phyloP scores from a whole-genome alignment of 2,113 vertebrate species.

The Equus quagga region DNA sequence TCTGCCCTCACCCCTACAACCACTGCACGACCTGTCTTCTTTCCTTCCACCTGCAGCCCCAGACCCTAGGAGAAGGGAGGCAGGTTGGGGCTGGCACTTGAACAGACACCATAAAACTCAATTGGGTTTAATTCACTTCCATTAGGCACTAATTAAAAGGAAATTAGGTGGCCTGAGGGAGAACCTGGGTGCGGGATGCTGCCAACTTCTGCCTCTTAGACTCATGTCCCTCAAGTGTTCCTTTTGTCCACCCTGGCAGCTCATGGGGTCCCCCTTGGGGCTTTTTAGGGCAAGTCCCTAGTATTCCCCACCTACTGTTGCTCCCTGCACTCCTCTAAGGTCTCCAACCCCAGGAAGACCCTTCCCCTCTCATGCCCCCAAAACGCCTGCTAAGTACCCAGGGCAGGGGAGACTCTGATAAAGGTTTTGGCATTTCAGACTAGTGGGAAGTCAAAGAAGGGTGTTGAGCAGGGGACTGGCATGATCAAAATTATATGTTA shows the following conservation, averaged over 20 bases:
- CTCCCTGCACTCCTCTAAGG: neutral
- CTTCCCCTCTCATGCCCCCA: neutral
- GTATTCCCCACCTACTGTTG: neutral
- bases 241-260: neutral
- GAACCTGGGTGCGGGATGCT: neutral
- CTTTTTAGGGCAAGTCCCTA: neutral
- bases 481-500: neutral
- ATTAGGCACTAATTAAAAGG: constrained; percentile 72
- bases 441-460: neutral
- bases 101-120: constrained; percentile 59
- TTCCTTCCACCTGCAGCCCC: neutral
- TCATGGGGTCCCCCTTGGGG: neutral
- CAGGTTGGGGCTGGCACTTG: constrained; percentile 49
- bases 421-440: neutral
- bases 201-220: constrained; percentile 18
- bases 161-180: constrained; percentile 61
- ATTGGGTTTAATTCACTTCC: constrained; percentile 71
- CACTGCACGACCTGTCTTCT: neutral
- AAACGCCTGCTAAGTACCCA: neutral
- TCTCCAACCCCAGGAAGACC: neutral
- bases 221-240: neutral
- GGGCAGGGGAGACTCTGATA: neutral
- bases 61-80: neutral
- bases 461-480: neutral
- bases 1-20: neutral